Base-by-base conservation (phyloP, 2,888 invertebrate genomes). In the Idaea aversata region DNA sequence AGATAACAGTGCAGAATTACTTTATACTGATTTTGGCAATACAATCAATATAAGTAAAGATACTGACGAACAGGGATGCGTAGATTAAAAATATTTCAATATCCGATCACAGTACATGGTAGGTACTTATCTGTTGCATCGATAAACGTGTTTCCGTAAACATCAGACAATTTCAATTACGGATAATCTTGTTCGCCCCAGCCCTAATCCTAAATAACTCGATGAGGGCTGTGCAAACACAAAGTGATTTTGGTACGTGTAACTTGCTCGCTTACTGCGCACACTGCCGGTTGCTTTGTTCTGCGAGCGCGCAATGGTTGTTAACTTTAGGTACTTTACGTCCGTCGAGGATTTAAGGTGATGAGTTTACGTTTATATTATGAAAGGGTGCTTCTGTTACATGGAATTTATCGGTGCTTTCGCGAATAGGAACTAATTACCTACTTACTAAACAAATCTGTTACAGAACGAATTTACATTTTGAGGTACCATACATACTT, bases 321-420 rank as follows among this genome's bases (percentile, higher is more conserved):
- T 83, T 81, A 83, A 84, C 81, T 81, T 79, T 69, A 61, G 74
- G 70, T 73, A 75, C 69, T 74, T 67, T 59, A 61, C 69, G 68
- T 69, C 82, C 81, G 84, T 83, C 81, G 86, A 82, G 70, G 75
- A 74, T 77, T 77, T 75, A 75, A 72, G 71, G 74, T 79, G 80
- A 84, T 84, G 84, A 87, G 85, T 83, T 83, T 76, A 78, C 76
- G 80, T 78, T 83, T 85, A 83, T 83, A 84, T 87, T 87, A 84
- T 82, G 80, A 82, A 82, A 78, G 67, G 74, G 69, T 65, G 69
- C 71, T 60, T 67, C 63, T 60, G 66, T 70, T 70, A 72, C 13
- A 61, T 67, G 64, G 69, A 68, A 66, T 70, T 75, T 71, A 66
- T 61, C 59, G 63, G 63, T 63, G 65, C 58, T 13, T 25, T 59